Evolutionary conservation across 2,797 vertebrate genomes (phyloP), one percentile per base, ranked within the genome.

Genomic region (Chaetophractus vellerosus): DNA sequence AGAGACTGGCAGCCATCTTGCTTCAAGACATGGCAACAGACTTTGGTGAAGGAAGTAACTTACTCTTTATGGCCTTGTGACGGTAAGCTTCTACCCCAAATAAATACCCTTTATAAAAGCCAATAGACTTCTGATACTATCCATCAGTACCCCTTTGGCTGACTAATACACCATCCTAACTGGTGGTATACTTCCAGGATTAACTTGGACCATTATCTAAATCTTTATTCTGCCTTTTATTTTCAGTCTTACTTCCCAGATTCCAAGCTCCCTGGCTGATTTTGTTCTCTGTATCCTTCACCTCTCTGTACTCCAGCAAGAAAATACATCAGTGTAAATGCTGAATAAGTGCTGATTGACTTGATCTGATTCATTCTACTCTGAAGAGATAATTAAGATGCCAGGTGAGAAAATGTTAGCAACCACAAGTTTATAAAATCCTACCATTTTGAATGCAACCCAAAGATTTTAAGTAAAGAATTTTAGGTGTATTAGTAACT

Each of bases 401-500:
- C 38, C 59, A 75, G 31, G n/a, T 79, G 64, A 90, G 26, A 72
- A 93, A 12, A 23, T 63, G 11, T 88, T 57, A 90, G 16, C 38
- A 88, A 69, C 19, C 33, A 59, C 45, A 88, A 75, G 31, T 79
- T 55, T 90, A 90, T 72, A 88, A 66, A 92, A 83, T 63, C 8
- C 50, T 52, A 33, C 5, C 5, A 38, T 86, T 88, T 61, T 83
- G 33, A 6, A 31, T 3, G 23, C 52, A 36, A 87, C 15, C 33
- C n/a, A 74, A 63, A 90, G 36, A 63, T 72, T 89, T 84, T 81
- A 23, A 83, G 66, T 71, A 69, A 78, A 94, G 55, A 88, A 63
- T 18, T 89, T 26, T 28, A 21, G 0, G 48, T 80, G 7, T 78
- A 38, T 82, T 71, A 68, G 48, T 63, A 93, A 85, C 89, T 63